Percentiles rank a stretch among this genome's conserved stretches.
These are phyloP conservation scores for Ladona fulva DNA, from an alignment of 1,140 invertebrate genomes.

Conservation along the genomic window DNA sequence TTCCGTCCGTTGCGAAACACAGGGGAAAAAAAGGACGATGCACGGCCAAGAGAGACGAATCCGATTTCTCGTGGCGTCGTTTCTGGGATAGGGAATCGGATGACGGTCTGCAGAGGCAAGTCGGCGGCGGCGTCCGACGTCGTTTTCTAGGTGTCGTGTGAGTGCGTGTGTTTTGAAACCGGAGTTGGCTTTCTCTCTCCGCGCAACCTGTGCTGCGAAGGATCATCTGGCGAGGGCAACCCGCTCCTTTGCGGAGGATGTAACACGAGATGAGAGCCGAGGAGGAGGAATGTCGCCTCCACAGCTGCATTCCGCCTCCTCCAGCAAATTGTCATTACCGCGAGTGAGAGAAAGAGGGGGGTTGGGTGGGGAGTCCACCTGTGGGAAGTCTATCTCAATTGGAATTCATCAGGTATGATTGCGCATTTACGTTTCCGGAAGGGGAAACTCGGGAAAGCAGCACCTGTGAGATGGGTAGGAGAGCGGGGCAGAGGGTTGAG, in stretches of 20 bases:
- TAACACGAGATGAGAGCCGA: neutral
- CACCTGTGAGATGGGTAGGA: neutral
- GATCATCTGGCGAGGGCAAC: neutral
- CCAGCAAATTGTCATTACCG: constrained; percentile 4
- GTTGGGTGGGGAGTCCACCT: neutral
- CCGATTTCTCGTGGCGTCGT: neutral
- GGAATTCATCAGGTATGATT: neutral
- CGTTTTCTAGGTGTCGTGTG: neutral
- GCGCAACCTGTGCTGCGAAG: neutral
- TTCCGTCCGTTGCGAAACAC: no score
- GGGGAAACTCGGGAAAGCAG: neutral
- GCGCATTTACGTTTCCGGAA: neutral
- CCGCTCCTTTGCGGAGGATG: neutral
- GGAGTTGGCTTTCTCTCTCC: neutral
- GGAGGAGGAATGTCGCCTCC: constrained; percentile 1
- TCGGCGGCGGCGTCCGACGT: no score
- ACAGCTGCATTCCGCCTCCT: neutral
- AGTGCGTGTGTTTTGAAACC: neutral
- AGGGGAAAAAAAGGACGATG: no score
- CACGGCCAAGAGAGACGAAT: neutral
- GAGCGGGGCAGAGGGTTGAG: no score
- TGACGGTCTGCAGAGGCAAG: neutral
- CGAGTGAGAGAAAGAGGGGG: neutral
- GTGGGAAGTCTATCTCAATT: no score
- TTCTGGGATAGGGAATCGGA: neutral